Percentiles rank a stretch among this genome's conserved stretches.
Conservation (phyloP, 2,797 vertebrate genomes). For the Tympanoctomys barrerae region DNA sequence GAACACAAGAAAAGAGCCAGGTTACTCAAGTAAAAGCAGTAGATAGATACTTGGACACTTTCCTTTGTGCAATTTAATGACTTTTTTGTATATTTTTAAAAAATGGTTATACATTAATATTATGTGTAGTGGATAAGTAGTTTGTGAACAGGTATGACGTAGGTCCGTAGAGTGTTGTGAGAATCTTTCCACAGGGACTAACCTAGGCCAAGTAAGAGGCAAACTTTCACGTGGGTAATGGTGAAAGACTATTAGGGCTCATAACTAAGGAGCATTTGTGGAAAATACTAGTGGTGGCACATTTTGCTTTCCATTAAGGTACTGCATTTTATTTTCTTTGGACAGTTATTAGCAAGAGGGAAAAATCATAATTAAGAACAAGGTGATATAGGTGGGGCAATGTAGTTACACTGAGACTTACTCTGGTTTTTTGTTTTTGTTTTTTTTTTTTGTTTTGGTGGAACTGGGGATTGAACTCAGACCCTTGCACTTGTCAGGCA, state of each 20-base stretch:
- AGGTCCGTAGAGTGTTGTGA: accelerated
- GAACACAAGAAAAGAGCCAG: not conserved
- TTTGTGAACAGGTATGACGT: not conserved
- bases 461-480: too few relatives aligned
- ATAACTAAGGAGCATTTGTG: not conserved
- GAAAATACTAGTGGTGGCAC: not conserved
- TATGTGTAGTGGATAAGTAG: too few relatives aligned
- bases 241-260: not conserved
- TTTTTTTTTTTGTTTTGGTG: too few relatives aligned
- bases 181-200: not conserved
- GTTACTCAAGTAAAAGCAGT: not conserved
- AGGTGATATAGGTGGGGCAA: not conserved
- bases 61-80: not conserved
- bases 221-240: not conserved
- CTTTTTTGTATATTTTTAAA: not conserved
- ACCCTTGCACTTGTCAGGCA: too few relatives aligned
- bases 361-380: not conserved
- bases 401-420: not conserved
- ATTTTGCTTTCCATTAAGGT: not conserved
- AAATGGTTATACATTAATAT: not conserved
- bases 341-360: not conserved
- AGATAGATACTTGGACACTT: not conserved
- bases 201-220: not conserved
- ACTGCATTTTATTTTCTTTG: not conserved
- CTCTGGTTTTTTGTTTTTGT: not conserved